Base-by-base conservation (phyloP, 1,140 invertebrate genomes). In the Tetramorium alpestre region DNA sequence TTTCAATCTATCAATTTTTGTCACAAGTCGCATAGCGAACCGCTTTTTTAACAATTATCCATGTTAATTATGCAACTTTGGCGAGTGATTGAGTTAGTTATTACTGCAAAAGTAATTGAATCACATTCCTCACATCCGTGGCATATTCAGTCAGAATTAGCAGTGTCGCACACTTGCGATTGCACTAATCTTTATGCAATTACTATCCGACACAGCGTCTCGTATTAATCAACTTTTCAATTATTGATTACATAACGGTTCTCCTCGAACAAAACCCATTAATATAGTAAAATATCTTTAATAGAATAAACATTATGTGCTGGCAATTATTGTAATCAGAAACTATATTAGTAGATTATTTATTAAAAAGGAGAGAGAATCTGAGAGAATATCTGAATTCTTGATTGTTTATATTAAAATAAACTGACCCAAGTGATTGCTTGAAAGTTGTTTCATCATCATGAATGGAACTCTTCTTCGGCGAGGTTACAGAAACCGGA, bases 361-460 rank as follows among this genome's bases (percentile, higher is more conserved):
- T 65, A 65, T 65, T 65, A 38, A 7, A 65, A 38, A 7, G 33
- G 60, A 64, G 16, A 64, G 6, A 38, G 16, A 64, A 18, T 7
- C 6, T 62, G 2, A 33, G 33, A 33, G 33, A 33, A 33, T 33
- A 7, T 47, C 3, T 62, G 11, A 7, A 65, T 18, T 65, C 18
- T 4, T 1, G 0, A 72, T 72, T 16, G n/a, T 51, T 80, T 47
- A 49, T 4, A 13, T 80, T 25, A 38, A 51, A 8, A n/a, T 60
- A 65, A 77, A 90, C 91, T 91, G 86, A 95, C 94, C 93, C 92
- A 64, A 88, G 92, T 49, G 92, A 65, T 62, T 92, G 92, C 75
- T 94, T 93, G 10, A 94, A 91, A 41, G 88, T 78, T 54, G 90
- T 93, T 58, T 93, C 93, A 60, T 92, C 90, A 1, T 87, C 87